These are phyloP conservation scores for Dromas ardeola DNA, from an alignment of 2,113 vertebrate species.

Conservation along the genomic window DNA sequence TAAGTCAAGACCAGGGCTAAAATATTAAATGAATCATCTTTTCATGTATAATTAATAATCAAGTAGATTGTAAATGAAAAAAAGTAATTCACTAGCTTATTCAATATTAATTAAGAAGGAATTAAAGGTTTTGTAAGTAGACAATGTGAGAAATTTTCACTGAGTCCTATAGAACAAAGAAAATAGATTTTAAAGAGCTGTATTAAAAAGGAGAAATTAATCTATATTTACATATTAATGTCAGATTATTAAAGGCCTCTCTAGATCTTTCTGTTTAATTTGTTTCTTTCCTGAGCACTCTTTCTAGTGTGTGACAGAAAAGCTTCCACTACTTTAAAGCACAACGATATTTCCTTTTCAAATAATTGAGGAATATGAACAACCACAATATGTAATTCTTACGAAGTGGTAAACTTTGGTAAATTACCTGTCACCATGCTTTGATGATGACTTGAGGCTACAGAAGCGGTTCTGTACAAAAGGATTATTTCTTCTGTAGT, in stretches of 20 bases:
- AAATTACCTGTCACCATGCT: neutral
- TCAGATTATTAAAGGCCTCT: neutral
- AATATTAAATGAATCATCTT: neutral
- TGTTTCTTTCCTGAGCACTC: neutral
- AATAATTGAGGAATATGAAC: neutral
- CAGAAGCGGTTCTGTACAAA: neutral
- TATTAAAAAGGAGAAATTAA: neutral
- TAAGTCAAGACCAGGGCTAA: neutral
- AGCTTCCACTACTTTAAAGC: neutral
- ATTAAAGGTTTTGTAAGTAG: neutral
- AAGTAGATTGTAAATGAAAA: neutral
- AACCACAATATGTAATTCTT: neutral
- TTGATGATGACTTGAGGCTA: neutral
- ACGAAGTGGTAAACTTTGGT: neutral
- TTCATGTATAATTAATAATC: constrained; percentile 15
- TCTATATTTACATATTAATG: neutral
- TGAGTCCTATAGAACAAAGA: neutral
- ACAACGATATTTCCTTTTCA: neutral
- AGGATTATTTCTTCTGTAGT: neutral
- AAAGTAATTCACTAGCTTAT: constrained; percentile 12
- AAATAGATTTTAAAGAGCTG: neutral
- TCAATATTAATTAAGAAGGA: constrained; percentile 9
- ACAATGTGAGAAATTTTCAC: neutral
- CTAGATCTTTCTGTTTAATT: neutral
- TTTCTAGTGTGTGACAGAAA: neutral